phyloP scores from a whole-genome alignment of 2,113 vertebrate species.

The Menidia beryllina region DNA sequence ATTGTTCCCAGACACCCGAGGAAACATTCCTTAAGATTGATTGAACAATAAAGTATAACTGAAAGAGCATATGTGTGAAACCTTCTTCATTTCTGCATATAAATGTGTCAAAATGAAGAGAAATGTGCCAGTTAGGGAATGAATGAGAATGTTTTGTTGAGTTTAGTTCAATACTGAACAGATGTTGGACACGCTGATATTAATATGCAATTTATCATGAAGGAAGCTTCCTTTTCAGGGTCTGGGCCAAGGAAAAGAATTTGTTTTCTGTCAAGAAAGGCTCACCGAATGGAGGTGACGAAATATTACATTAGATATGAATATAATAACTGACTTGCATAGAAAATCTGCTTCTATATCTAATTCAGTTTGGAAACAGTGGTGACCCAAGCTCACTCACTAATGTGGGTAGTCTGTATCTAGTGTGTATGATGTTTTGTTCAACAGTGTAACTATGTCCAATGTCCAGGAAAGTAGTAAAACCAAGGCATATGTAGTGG shows the following conservation, averaged over 20 bases:
- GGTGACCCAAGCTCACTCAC: neutral
- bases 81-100: constrained; percentile 23
- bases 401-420: no score
- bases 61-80: constrained; percentile 32
- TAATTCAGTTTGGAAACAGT: neutral
- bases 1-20: constrained; percentile 25
- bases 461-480: no score
- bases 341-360: neutral
- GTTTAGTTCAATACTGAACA: neutral
- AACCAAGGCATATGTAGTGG: no score
- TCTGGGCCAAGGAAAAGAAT: neutral
- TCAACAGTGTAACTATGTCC: no score
- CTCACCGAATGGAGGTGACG: neutral
- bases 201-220: neutral
- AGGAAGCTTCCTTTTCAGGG: neutral
- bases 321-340: neutral
- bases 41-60: constrained; percentile 25
- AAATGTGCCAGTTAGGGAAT: neutral
- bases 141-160: constrained; percentile 1
- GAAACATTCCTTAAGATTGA: constrained; percentile 30
- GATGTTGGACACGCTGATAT: no score
- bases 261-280: neutral
- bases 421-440: no score
- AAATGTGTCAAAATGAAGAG: constrained; percentile 25
- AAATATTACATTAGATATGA: neutral